A percentile compares a stretch with the other conserved stretches of the same genome.
phyloP scores from a whole-genome alignment of 64 coral and sea anemone genomes.

The Montipora foliosa region DNA sequence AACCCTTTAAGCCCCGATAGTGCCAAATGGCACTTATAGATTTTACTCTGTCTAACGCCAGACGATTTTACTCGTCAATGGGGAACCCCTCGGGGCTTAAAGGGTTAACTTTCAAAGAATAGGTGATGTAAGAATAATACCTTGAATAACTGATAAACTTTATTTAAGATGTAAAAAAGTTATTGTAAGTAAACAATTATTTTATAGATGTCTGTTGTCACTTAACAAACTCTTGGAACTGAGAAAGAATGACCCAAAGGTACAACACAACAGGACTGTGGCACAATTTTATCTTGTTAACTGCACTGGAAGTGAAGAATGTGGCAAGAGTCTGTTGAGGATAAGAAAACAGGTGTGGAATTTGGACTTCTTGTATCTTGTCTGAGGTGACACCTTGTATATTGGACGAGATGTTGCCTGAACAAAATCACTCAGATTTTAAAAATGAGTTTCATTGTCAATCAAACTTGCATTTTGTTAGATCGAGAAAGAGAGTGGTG shows the following conservation, averaged over 20 bases:
- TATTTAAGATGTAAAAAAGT: too few species aligned
- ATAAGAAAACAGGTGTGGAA: conserved; percentile 88
- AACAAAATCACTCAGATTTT: neutral
- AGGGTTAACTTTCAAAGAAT: too few species aligned
- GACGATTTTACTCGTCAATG: too few species aligned
- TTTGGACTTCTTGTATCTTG: neutral
- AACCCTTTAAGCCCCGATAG: too few species aligned
- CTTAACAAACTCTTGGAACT: conserved; percentile 85
- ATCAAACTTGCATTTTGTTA: neutral
- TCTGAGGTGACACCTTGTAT: neutral
- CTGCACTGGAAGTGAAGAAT: conserved; percentile 90
- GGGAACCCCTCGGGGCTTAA: too few species aligned
- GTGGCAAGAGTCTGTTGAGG: conserved; percentile 63
- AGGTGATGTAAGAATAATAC: too few species aligned
- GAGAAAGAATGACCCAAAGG: conserved; percentile 87
- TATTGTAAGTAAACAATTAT: too few species aligned
- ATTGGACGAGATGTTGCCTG: neutral
- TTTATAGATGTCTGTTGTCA: conserved; percentile 56
- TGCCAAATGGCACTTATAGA: too few species aligned
- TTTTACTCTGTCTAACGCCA: too few species aligned
- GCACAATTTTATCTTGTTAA: conserved; percentile 84
- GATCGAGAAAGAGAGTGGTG: conserved; percentile 57
- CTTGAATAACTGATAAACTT: too few species aligned
- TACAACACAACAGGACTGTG: conserved; percentile 87
- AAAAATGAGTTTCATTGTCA: neutral